Evolutionary conservation across 2,797 vertebrate species (phyloP).

Genomic region (Perodicticus potto): DNA sequence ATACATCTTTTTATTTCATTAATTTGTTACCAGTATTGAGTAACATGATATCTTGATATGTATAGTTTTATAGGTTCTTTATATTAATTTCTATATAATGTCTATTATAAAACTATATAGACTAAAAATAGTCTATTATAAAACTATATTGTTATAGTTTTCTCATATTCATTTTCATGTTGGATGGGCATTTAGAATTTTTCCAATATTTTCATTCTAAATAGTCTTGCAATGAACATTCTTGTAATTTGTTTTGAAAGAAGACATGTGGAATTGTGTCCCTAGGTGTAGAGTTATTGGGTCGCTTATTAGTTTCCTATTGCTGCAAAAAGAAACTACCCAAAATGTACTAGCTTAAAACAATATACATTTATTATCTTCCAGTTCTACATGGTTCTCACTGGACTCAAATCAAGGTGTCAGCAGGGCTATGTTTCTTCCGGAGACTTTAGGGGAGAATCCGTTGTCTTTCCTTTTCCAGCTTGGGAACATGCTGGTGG

Average conservation of each 20-base stretch:
- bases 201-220: constrained; percentile 35
- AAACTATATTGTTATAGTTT: background rate
- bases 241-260: background rate
- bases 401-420: background rate
- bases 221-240: background rate
- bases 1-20: constrained; percentile 2
- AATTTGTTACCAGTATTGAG: background rate
- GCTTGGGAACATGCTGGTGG: background rate
- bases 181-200: background rate
- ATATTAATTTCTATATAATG: background rate
- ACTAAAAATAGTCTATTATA: background rate
- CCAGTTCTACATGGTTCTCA: background rate
- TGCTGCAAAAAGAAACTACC: background rate
- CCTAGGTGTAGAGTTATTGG: background rate
- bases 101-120: background rate
- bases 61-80: background rate
- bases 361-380: background rate
- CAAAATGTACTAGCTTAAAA: background rate
- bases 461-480: background rate
- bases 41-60: background rate
- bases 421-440: background rate
- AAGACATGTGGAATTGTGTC: background rate
- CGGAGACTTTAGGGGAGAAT: background rate
- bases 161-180: background rate
- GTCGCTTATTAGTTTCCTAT: background rate